Percentiles rank a stretch among this genome's conserved stretches.
These are phyloP conservation scores for Palythoa heliodiscus DNA, from an alignment of 92 coral and sea anemone species.

Conservation along the genomic window DNA sequence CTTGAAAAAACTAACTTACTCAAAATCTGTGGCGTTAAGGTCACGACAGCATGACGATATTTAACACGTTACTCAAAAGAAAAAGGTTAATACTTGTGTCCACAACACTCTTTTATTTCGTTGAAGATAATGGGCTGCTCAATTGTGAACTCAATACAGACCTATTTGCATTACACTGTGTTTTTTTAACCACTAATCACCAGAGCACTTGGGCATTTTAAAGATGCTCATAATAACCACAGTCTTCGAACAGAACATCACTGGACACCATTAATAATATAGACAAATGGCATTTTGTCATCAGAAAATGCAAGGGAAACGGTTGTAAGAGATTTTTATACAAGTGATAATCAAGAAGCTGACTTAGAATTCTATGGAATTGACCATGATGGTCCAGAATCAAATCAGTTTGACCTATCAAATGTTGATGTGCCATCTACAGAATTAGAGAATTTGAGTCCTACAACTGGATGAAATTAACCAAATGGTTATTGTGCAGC, in stretches of 20 bases:
- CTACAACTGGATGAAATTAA: not conserved
- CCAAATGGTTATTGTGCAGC: not conserved
- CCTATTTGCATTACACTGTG: constrained; percentile 54
- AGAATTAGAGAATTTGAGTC: not conserved
- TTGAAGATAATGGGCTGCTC: constrained; percentile 43
- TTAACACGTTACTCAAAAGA: no score
- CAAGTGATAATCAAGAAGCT: constrained; percentile 17
- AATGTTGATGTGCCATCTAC: not conserved
- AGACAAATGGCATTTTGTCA: constrained; percentile 50
- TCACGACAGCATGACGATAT: no score
- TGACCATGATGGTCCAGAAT: constrained; percentile 3
- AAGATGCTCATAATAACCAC: constrained; percentile 45
- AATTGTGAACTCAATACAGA: constrained; percentile 23
- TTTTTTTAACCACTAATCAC: constrained; percentile 53
- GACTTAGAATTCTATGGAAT: not conserved
- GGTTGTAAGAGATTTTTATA: constrained; percentile 43
- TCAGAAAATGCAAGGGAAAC: constrained; percentile 33
- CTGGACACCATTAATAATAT: constrained; percentile 57
- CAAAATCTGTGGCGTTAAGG: no score
- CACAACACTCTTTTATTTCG: constrained; percentile 45
- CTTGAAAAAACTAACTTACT: no score
- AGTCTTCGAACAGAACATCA: constrained; percentile 44
- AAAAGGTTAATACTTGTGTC: no score
- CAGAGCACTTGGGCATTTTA: constrained; percentile 44
- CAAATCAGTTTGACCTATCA: constrained; percentile 8